phyloP scores from a whole-genome alignment of 2,113 vertebrate species.

The Gasterosteus nipponicus region DNA sequence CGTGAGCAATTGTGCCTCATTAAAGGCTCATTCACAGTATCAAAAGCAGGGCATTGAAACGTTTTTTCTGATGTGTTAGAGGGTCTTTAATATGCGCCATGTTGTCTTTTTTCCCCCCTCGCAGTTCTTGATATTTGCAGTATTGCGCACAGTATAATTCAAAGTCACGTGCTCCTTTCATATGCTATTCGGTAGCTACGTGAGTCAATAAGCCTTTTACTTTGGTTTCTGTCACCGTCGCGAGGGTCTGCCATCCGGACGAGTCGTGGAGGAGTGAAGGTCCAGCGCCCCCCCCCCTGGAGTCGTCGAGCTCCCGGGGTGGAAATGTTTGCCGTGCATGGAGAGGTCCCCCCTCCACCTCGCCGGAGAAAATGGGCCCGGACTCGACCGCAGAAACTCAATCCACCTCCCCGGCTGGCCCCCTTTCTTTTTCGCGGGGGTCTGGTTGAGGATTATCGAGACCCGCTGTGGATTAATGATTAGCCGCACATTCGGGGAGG shows the following conservation, averaged over 20 bases:
- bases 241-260: constrained; percentile 39
- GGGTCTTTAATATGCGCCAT: constrained; percentile 31
- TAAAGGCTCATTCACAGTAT: not conserved
- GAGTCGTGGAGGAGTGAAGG: not conserved
- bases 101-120: constrained; percentile 38
- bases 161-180: not conserved
- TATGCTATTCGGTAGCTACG: not conserved
- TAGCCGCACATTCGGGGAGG: constrained; percentile 8
- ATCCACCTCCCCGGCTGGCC: constrained; percentile 55
- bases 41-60: not conserved
- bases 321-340: constrained; percentile 58
- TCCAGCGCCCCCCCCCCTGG: constrained; percentile 40
- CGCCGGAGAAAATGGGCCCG: constrained; percentile 3
- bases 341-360: constrained; percentile 32
- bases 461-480: constrained; percentile 39
- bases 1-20: not conserved
- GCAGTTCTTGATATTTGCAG: constrained; percentile 9
- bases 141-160: not conserved
- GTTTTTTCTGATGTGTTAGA: not conserved
- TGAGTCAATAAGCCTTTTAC: not conserved
- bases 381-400: constrained; percentile 51
- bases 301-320: constrained; percentile 34
- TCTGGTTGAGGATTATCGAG: constrained; percentile 20
- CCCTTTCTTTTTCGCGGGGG: constrained; percentile 4
- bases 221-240: constrained; percentile 4